These are phyloP conservation scores for Apodemus speciosus DNA, from an alignment of 2,113 vertebrate species.

Conservation along the genomic window DNA sequence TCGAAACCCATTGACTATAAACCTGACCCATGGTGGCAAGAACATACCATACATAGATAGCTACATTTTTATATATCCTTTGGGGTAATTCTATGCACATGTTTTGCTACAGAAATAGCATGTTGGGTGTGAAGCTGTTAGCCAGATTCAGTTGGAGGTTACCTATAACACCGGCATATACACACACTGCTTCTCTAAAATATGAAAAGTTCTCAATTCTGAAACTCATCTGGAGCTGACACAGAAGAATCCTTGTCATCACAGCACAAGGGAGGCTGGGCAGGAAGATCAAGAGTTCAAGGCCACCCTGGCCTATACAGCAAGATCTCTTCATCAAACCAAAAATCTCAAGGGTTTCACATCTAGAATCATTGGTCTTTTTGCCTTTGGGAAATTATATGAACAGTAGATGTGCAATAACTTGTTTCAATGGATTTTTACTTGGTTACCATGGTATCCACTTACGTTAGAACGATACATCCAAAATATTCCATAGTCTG, in stretches of 20 bases:
- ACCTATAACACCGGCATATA: background rate
- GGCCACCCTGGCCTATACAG: background rate
- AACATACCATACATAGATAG: background rate
- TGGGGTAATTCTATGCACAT: background rate
- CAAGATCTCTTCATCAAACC: background rate
- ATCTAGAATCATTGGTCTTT: background rate
- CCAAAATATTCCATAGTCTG: background rate
- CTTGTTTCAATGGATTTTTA: background rate
- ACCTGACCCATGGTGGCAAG: background rate
- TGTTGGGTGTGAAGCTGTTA: background rate
- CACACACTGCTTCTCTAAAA: background rate
- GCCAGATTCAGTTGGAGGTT: background rate
- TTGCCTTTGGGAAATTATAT: background rate
- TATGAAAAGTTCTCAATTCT: constrained; percentile 10
- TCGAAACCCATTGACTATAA: background rate
- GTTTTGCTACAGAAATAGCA: background rate
- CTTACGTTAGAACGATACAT: background rate
- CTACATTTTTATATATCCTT: background rate
- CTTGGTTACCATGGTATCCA: background rate
- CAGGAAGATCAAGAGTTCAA: background rate
- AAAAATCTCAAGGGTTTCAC: background rate
- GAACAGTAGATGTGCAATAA: background rate
- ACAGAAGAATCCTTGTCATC: background rate
- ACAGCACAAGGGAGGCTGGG: background rate
- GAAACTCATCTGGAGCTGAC: background rate